Conservation (phyloP, 1,140 invertebrate genomes). For the Lineus longissimus region DNA sequence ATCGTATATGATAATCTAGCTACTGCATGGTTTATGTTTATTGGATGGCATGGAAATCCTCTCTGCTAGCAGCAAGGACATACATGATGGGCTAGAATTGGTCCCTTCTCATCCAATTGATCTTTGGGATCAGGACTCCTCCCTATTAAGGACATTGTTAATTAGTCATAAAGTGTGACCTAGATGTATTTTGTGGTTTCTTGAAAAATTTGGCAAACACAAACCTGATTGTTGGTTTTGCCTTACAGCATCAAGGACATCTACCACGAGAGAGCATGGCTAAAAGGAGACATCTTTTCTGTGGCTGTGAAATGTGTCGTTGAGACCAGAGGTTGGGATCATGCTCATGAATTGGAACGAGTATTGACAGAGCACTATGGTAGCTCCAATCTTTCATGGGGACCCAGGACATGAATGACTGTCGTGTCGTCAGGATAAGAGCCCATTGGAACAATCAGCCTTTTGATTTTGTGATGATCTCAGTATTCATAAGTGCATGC, state of each 20-base stretch:
- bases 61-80: background rate
- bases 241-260: conserved; percentile 79
- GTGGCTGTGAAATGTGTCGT: conserved; percentile 54
- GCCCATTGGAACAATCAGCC: too few species aligned
- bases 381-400: conserved; percentile 50
- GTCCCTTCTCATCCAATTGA: too few species aligned
- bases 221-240: conserved; percentile 6
- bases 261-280: conserved; percentile 89
- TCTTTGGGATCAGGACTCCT: too few species aligned
- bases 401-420: conserved; percentile 9
- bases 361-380: conserved; percentile 63
- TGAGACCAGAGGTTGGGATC: conserved; percentile 77
- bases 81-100: background rate
- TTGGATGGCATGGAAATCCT: background rate
- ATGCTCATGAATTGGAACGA: conserved; percentile 66
- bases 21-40: background rate
- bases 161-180: too few species aligned
- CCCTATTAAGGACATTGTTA: too few species aligned
- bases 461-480: too few species aligned
- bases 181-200: background rate
- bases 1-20: background rate
- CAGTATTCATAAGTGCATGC: too few species aligned
- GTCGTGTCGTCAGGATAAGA: too few species aligned
- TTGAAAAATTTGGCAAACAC: background rate
- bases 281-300: conserved; percentile 78